Evolutionary conservation across 2,113 vertebrate species (phyloP).

Genomic region (Neolamprologus sp.): DNA sequence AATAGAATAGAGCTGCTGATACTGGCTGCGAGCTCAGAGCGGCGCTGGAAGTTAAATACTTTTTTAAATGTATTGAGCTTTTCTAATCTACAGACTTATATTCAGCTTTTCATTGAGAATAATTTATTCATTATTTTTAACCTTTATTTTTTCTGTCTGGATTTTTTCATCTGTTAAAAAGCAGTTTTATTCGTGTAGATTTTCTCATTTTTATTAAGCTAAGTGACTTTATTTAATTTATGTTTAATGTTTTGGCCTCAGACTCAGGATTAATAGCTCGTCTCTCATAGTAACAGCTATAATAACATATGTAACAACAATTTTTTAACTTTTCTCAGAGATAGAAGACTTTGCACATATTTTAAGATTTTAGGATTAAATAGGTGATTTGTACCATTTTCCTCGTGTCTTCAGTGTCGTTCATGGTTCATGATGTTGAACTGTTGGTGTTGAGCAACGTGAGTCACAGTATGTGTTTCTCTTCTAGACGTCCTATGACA

Average conservation of each 20-base stretch:
- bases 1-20: not conserved
- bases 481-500: constrained; percentile 64
- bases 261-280: not conserved
- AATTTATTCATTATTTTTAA: not conserved
- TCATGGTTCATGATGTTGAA: not conserved
- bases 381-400: not conserved
- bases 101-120: not conserved
- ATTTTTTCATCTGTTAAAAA: not conserved
- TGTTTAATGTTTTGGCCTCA: not conserved
- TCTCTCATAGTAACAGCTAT: not conserved
- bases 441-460: not conserved
- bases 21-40: not conserved
- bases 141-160: not conserved
- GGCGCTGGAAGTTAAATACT: rapidly evolving
- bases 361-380: not conserved
- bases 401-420: rapidly evolving
- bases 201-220: not conserved
- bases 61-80: not conserved
- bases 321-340: not conserved
- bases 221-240: not conserved
- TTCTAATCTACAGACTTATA: not conserved
- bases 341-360: not conserved
- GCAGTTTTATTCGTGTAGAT: not conserved
- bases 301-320: not conserved
- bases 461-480: not conserved